phyloP scores from a whole-genome alignment of 1,140 invertebrate genomes.

The Macrotrachela quadricornifera region DNA sequence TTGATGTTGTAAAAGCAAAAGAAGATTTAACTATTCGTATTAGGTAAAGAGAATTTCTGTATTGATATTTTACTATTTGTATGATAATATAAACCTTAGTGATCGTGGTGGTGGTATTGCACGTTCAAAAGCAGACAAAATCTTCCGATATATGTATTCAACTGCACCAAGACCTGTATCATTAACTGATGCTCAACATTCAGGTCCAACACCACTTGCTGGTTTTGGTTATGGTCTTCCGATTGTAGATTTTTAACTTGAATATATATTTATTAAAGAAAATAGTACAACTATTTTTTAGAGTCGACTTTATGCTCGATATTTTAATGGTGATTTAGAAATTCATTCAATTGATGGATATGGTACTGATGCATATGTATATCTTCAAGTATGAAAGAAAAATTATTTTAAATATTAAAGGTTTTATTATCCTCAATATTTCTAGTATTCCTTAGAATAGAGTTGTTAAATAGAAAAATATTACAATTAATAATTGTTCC shows the following conservation, averaged over 20 bases:
- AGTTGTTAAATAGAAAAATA: too few species aligned
- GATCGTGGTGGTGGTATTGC: constrained; percentile 82
- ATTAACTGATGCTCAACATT: too few species aligned
- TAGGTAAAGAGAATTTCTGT: not conserved
- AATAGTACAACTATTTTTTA: constrained; percentile 28
- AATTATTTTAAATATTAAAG: too few species aligned
- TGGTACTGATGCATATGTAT: constrained; percentile 86
- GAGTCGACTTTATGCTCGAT: constrained; percentile 84
- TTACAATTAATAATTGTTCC: too few species aligned
- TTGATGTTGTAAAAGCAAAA: constrained; percentile 63
- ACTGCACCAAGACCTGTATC: constrained; percentile 3
- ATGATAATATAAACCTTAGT: constrained; percentile 43
- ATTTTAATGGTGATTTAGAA: constrained; percentile 85
- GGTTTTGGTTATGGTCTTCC: constrained; percentile 94
- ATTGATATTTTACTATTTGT: constrained; percentile 1
- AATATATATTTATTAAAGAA: too few species aligned
- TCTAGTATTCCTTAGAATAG: too few species aligned
- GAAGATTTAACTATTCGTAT: constrained; percentile 90
- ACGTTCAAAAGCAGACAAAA: constrained; percentile 48
- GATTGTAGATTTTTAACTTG: too few species aligned
- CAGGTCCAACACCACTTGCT: constrained; percentile 15
- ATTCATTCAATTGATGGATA: constrained; percentile 78
- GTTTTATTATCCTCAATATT: too few species aligned
- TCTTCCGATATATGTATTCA: constrained; percentile 9
- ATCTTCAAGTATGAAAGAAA: constrained; percentile 49